These are phyloP conservation scores for Brachymystax lenok DNA, from an alignment of 2,797 vertebrate genomes.

Conservation along the genomic window DNA sequence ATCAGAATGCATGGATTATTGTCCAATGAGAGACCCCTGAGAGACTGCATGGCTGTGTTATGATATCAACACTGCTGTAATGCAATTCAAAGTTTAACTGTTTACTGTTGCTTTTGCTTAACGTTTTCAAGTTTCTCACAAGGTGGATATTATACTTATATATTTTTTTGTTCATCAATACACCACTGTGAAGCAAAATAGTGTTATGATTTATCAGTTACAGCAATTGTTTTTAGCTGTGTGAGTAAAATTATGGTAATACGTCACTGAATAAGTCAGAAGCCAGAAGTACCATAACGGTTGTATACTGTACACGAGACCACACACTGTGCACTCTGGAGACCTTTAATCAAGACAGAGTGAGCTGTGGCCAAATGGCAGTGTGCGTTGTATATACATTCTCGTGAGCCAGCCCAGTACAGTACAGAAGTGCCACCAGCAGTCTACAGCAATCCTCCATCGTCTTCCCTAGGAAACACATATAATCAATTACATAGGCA, in stretches of 20 bases:
- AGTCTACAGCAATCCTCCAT: neutral
- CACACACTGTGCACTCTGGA: neutral
- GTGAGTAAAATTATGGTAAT: too few relatives aligned
- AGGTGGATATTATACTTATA: too few relatives aligned
- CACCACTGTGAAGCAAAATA: too few relatives aligned
- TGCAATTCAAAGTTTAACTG: neutral
- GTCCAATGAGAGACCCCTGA: neutral
- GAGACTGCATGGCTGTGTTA: neutral
- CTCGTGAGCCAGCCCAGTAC: neutral
- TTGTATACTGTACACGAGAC: neutral
- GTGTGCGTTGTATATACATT: neutral
- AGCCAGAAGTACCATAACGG: too few relatives aligned
- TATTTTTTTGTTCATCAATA: too few relatives aligned
- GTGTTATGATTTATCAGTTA: too few relatives aligned
- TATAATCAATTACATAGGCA: slow-evolving; percentile 35
- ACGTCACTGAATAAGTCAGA: too few relatives aligned
- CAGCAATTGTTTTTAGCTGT: too few relatives aligned
- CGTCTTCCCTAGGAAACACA: slow-evolving; percentile 15
- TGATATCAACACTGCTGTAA: neutral
- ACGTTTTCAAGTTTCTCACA: too few relatives aligned
- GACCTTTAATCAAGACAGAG: neutral
- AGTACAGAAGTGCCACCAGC: neutral
- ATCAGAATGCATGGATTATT: neutral
- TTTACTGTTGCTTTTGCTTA: neutral
- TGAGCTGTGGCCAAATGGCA: neutral